These are phyloP conservation scores for Eudemis profundana DNA, from an alignment of 2,888 invertebrate genomes.

Conservation along the genomic window DNA sequence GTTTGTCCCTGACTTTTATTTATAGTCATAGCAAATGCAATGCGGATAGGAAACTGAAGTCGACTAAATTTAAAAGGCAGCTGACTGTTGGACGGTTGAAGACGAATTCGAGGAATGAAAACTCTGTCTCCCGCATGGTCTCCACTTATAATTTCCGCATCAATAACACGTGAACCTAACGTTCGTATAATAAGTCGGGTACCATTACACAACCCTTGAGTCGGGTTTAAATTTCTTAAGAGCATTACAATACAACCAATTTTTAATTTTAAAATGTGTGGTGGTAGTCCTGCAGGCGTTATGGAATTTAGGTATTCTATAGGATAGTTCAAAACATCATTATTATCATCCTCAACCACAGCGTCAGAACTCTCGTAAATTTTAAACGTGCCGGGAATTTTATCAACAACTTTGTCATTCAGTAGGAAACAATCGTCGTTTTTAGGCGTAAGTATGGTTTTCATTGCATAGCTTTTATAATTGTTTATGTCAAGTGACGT, in stretches of 20 bases:
- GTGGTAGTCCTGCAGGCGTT: constrained; percentile 47
- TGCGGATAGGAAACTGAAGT: constrained; percentile 45
- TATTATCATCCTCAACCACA: constrained; percentile 39
- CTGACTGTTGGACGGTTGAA: constrained; percentile 48
- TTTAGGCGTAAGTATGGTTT: neutral
- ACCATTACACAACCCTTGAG: constrained; percentile 11
- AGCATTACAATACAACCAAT: constrained; percentile 24
- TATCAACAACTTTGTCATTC: neutral
- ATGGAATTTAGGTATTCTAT: constrained; percentile 46
- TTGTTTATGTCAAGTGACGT: neutral
- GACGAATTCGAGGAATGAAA: constrained; percentile 46
- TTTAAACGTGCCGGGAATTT: neutral
- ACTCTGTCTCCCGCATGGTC: constrained; percentile 45
- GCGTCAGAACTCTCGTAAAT: constrained; percentile 22
- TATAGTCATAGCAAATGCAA: constrained; percentile 39
- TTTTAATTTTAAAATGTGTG: constrained; percentile 45
- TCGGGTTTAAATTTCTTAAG: neutral
- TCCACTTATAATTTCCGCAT: constrained; percentile 44
- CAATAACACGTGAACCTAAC: constrained; percentile 44
- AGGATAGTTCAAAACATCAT: constrained; percentile 47
- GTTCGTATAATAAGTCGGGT: constrained; percentile 24
- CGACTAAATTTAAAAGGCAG: constrained; percentile 46
- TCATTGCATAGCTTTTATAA: constrained; percentile 1
- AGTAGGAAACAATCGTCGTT: neutral
- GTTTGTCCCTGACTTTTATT: constrained; percentile 31